Percentiles rank a stretch among this genome's conserved stretches.
Conservation (phyloP, 2,888 invertebrate species). For the Hipparchia sbordonii region DNA sequence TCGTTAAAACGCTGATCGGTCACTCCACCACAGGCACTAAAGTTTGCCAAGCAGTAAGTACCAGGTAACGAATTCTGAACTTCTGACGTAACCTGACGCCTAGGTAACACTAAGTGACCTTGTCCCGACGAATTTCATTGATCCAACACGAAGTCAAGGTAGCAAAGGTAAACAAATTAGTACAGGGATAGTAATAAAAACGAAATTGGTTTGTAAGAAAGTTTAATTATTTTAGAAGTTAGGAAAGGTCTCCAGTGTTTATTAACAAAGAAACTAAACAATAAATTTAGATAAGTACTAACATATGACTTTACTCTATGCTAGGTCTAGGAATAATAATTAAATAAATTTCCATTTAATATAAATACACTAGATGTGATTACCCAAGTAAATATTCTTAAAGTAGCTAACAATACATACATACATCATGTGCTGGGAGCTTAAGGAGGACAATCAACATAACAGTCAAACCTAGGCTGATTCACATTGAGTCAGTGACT, state of each 20-base stretch:
- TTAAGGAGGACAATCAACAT: not conserved
- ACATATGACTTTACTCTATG: conserved; percentile 77
- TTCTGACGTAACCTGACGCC: too few species aligned
- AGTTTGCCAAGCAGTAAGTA: too few species aligned
- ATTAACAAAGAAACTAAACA: conserved; percentile 79
- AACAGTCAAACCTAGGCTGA: not conserved
- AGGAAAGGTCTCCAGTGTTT: conserved; percentile 80
- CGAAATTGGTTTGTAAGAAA: conserved; percentile 75
- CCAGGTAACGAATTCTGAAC: too few species aligned
- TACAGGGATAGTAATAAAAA: conserved; percentile 37
- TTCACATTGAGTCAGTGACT: not conserved
- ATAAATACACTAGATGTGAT: conserved; percentile 81
- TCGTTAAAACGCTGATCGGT: too few species aligned
- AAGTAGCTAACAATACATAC: conserved; percentile 68
- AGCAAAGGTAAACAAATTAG: too few species aligned
- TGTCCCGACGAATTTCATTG: too few species aligned
- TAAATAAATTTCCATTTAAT: conserved; percentile 78
- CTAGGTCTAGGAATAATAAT: conserved; percentile 75
- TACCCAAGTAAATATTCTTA: conserved; percentile 66
- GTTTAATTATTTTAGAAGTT: conserved; percentile 80
- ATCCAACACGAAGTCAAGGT: too few species aligned
- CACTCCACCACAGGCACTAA: too few species aligned
- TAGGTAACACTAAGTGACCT: too few species aligned
- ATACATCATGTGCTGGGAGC: conserved; percentile 63
- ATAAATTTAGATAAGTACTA: conserved; percentile 82